Conservation (phyloP, 2,797 vertebrate genomes). For the Coccyzus lansbergi region DNA sequence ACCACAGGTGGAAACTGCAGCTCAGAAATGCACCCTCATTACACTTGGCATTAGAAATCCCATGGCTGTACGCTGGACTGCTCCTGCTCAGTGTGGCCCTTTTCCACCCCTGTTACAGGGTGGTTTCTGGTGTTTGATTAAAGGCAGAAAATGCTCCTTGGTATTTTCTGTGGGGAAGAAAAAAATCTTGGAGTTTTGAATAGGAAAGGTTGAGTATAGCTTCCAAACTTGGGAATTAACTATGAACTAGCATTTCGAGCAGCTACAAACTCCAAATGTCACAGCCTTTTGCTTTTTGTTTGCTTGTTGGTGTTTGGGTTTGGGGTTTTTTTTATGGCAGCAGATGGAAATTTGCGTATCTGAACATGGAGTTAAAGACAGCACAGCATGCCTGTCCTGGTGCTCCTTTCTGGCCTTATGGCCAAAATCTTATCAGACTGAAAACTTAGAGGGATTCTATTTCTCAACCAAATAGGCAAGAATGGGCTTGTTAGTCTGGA, state of each 20-base stretch:
- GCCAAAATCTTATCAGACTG: background rate
- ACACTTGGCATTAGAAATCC: background rate
- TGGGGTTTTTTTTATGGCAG: background rate
- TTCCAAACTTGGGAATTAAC: background rate
- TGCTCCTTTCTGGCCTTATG: background rate
- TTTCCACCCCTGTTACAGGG: background rate
- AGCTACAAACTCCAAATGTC: background rate
- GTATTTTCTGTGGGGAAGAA: background rate
- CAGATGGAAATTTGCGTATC: background rate
- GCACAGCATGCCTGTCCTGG: background rate
- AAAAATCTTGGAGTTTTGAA: background rate
- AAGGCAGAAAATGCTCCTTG: background rate
- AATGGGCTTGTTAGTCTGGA: background rate
- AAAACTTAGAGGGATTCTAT: background rate
- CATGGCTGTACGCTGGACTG: background rate
- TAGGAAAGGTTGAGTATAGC: background rate
- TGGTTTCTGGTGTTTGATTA: background rate
- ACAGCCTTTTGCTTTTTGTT: background rate
- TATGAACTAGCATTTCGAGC: background rate
- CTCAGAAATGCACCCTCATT: background rate
- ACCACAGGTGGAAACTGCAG: background rate
- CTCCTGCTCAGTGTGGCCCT: background rate
- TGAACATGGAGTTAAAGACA: background rate
- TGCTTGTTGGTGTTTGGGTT: no score
- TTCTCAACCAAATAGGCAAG: slow-evolving; percentile 9